Percentiles rank a stretch among this genome's conserved stretches.
phyloP scores from a whole-genome alignment of 2,888 invertebrate genomes.

The Apodemia hepburni region DNA sequence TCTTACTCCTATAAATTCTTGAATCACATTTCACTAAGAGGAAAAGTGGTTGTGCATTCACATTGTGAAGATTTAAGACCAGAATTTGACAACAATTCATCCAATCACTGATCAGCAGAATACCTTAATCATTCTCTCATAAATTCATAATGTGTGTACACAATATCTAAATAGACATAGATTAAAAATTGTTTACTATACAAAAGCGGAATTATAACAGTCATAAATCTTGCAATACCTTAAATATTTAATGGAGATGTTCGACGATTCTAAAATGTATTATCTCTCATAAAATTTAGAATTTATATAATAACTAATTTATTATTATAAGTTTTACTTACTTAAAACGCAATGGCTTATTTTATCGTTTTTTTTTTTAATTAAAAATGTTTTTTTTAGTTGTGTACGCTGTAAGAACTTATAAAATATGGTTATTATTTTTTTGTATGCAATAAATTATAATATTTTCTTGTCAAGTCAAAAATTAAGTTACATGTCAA shows the following conservation, averaged over 20 bases:
- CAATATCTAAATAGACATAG: conserved; percentile 11
- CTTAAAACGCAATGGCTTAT: too few species aligned
- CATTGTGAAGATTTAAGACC: not conserved
- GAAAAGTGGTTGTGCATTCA: not conserved
- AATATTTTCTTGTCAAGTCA: too few species aligned
- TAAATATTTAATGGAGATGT: conserved; percentile 20
- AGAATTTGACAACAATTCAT: not conserved
- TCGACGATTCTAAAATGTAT: not conserved
- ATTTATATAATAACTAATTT: not conserved
- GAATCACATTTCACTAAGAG: conserved; percentile 1
- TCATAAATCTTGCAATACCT: conserved; percentile 22
- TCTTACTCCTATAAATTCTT: conserved; percentile 22
- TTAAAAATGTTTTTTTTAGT: too few species aligned
- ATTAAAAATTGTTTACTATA: conserved; percentile 15
- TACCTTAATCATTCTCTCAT: not conserved
- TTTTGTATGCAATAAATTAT: too few species aligned
- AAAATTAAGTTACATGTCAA: too few species aligned
- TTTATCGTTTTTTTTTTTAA: too few species aligned
- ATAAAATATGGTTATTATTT: too few species aligned
- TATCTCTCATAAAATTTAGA: not conserved
- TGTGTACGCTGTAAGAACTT: too few species aligned
- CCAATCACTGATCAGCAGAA: not conserved
- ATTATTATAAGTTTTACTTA: too few species aligned
- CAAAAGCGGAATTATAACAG: conserved; percentile 25
- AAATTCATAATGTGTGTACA: conserved; percentile 11